Conservation (phyloP, 2,888 invertebrate genomes). For the Dasysyrphus albostriatus region DNA sequence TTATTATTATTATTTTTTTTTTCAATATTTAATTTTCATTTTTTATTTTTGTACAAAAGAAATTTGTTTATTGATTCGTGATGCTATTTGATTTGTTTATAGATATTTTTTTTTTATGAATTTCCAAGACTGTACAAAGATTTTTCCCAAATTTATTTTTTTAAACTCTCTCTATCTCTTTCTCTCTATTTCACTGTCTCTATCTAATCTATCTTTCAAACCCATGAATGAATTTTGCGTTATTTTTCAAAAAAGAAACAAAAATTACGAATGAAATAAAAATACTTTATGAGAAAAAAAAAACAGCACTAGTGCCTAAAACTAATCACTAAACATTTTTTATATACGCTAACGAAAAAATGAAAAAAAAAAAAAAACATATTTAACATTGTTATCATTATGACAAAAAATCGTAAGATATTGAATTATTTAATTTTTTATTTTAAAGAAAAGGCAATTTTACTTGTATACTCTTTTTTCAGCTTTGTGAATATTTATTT, state of each 20-base stretch:
- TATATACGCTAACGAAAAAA: slow-evolving; percentile 71
- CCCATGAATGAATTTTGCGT: slow-evolving; percentile 31
- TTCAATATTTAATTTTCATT: too few relatives aligned
- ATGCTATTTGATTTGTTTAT: slow-evolving; percentile 36
- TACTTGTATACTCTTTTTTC: slow-evolving; percentile 12
- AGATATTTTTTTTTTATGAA: slow-evolving; percentile 19
- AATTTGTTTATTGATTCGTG: slow-evolving; percentile 31
- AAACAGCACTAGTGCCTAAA: slow-evolving; percentile 82
- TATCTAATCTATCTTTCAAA: slow-evolving; percentile 31
- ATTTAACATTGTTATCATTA: slow-evolving; percentile 59
- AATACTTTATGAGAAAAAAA: slow-evolving; percentile 50
- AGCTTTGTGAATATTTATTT: slow-evolving; percentile 26
- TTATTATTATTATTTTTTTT: slow-evolving; percentile 4
- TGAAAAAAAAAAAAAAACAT: slow-evolving; percentile 37
- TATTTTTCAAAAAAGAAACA: slow-evolving; percentile 60
- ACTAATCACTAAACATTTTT: slow-evolving; percentile 77
- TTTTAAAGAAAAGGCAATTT: slow-evolving; percentile 18
- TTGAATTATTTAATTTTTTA: slow-evolving; percentile 44
- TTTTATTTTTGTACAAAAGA: slow-evolving; percentile 38
- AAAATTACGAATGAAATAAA: slow-evolving; percentile 62
- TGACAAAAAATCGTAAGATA: slow-evolving; percentile 25
- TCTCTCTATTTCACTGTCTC: slow-evolving; percentile 1
- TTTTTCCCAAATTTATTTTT: slow-evolving; percentile 10
- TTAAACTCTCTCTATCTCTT: not conserved
- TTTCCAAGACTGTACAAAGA: slow-evolving; percentile 59